Conservation (phyloP, 2,888 invertebrate genomes). For the Hydroisotoma schaefferi region DNA sequence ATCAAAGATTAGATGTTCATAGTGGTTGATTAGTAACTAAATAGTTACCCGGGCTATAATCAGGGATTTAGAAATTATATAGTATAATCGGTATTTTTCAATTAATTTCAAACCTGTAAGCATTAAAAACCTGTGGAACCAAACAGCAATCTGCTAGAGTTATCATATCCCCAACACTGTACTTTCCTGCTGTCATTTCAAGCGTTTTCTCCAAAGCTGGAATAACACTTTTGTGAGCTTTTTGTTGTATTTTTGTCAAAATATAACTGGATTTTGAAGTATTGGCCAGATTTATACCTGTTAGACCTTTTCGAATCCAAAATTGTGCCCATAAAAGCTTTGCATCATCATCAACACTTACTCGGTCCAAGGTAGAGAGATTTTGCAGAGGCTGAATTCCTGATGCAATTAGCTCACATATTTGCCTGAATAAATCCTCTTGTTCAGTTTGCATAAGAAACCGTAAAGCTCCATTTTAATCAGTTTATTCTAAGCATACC, state of each 20-base stretch:
- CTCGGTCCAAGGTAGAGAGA: constrained; percentile 74
- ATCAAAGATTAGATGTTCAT: background rate
- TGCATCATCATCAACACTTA: constrained; percentile 68
- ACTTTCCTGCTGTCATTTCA: constrained; percentile 79
- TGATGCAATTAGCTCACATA: constrained; percentile 85
- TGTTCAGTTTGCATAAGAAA: background rate
- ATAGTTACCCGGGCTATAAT: background rate
- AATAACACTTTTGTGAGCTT: no score
- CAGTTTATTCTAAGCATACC: constrained; percentile 54
- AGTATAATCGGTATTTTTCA: background rate
- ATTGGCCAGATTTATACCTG: no score
- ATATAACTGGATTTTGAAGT: no score
- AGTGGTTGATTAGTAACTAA: no score
- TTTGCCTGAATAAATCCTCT: constrained; percentile 61
- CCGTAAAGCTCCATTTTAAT: background rate
- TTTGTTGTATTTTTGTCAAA: no score
- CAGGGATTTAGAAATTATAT: background rate
- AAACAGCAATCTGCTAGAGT: constrained; percentile 92
- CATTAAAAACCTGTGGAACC: constrained; percentile 93
- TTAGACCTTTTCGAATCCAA: constrained; percentile 86
- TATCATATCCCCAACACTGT: constrained; percentile 88
- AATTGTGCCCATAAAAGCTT: constrained; percentile 90
- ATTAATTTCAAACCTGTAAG: constrained; percentile 63
- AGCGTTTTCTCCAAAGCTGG: constrained; percentile 82
- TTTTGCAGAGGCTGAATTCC: constrained; percentile 97